Percentiles rank a stretch among this genome's conserved stretches.
Conservation (phyloP, 1,140 invertebrate species). For the Trichogramma pretiosum region DNA sequence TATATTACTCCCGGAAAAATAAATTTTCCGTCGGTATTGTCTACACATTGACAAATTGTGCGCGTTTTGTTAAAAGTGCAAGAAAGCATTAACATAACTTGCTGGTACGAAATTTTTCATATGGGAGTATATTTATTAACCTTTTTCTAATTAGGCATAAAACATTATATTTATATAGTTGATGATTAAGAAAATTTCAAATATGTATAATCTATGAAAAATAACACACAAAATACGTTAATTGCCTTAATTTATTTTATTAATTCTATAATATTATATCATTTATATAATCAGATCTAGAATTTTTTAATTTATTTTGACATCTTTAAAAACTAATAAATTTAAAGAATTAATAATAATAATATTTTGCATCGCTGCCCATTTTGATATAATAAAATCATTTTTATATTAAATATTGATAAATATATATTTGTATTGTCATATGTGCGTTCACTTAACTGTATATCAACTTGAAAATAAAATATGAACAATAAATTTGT, state of each 20-base stretch:
- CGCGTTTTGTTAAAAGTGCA: no score
- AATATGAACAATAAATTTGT: slow-evolving; percentile 33
- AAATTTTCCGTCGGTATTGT: no score
- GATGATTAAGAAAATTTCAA: no score
- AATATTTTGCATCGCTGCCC: slow-evolving; percentile 27
- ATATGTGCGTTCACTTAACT: slow-evolving; percentile 23
- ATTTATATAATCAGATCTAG: slow-evolving; percentile 30
- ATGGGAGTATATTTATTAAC: no score
- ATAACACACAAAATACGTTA: slow-evolving; percentile 14
- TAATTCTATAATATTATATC: slow-evolving; percentile 16
- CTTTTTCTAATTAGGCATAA: no score
- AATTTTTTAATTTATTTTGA: slow-evolving; percentile 16
- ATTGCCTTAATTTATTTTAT: slow-evolving; percentile 8
- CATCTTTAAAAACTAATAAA: slow-evolving; percentile 1
- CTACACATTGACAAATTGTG: no score
- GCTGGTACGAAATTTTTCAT: no score
- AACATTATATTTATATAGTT: no score
- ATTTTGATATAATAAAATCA: slow-evolving; percentile 10
- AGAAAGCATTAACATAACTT: no score
- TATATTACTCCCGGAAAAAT: no score
- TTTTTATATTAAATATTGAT: slow-evolving; percentile 8
- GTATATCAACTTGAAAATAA: slow-evolving; percentile 29
- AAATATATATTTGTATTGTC: slow-evolving; percentile 24
- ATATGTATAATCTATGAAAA: no score
- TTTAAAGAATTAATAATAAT: slow-evolving; percentile 20